Evolutionary conservation across 2,888 invertebrate genomes (phyloP).

Genomic region (Cosmorhoe ocellata): DNA sequence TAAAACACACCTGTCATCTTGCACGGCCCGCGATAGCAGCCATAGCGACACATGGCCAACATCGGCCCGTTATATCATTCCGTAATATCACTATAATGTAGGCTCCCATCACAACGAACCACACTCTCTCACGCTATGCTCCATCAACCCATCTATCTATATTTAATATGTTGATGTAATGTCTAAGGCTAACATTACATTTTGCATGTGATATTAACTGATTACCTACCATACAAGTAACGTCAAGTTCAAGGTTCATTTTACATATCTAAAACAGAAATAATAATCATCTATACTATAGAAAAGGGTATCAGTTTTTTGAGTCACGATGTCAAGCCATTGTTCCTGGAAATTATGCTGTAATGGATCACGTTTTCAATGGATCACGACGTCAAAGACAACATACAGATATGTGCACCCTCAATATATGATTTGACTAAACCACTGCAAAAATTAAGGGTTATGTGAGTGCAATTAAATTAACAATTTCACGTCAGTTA

Average conservation of each 20-base stretch:
- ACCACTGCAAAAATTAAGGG: no score
- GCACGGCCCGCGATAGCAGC: constrained; percentile 17
- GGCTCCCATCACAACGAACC: constrained; percentile 47
- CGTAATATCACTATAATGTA: constrained; percentile 63
- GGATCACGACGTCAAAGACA: constrained; percentile 2
- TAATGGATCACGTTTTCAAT: constrained; percentile 8
- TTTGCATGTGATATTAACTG: constrained; percentile 23
- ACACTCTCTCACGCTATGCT: constrained; percentile 65
- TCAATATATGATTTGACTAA: no score
- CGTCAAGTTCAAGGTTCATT: background rate
- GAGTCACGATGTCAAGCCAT: constrained; percentile 7
- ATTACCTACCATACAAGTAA: constrained; percentile 2
- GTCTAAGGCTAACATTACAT: constrained; percentile 34
- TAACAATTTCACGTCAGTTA: no score
- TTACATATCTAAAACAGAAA: background rate
- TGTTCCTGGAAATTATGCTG: background rate
- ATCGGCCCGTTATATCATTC: constrained; percentile 70
- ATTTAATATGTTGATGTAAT: constrained; percentile 54
- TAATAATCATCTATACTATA: no score
- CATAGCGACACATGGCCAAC: constrained; percentile 44
- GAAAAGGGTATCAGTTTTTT: no score
- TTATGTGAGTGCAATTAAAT: no score
- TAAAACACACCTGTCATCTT: constrained; percentile 28
- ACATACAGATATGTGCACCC: no score
- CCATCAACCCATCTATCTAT: constrained; percentile 56